Base-by-base conservation (phyloP, 2,113 vertebrate species). In the Thryonomys swinderianus region DNA sequence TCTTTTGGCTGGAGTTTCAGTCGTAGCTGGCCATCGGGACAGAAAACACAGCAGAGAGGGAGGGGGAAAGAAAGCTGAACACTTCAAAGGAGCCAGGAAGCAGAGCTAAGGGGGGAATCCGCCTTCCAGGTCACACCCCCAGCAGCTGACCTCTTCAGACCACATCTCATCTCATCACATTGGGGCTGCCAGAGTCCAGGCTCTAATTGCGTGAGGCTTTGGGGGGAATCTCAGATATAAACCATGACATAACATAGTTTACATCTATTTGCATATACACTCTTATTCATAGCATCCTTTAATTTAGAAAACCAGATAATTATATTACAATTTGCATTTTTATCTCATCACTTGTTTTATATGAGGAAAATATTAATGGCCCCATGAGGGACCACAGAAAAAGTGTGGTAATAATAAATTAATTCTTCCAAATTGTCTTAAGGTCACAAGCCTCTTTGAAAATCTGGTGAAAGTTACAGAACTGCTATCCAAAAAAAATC, bases 301-400 rank as follows among this genome's bases (percentile, higher is more conserved):
- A 84, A 88, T 57, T 90, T 67, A 80, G n/a, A 32, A 95, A 83
- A 74, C 17, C 40, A 92, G 88, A 45, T 78, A 45, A 40, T 23
- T 94, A 17, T 3, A 30, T 61, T 53, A 51, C 14, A n/a, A 21
- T n/a, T 48, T 92, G 69, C 23, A 7, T 27, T 89, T 83, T 84
- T 80, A 42, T 51, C 12, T 0, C 67, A 40, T 62, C 25, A 23
- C 85, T 94, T 71, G 48, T 37, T 67, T 21, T 3, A 2, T 37
- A 3, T 30, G 18, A 53, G n/a, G 48, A 25, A 92, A 61, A n/a
- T 83, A 40, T 53, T 78, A 61, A 55, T 81, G 9, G 17, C 64
- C 30, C 21, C 51, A 61, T 51, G 88, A 42, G 76, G 90, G 73
- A 66, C 9, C 17, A 3, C 61, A 51, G 37, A 55, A 37, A 66